Base-by-base conservation (phyloP, 2,888 invertebrate species). In the Limnephilus rhombicus region DNA sequence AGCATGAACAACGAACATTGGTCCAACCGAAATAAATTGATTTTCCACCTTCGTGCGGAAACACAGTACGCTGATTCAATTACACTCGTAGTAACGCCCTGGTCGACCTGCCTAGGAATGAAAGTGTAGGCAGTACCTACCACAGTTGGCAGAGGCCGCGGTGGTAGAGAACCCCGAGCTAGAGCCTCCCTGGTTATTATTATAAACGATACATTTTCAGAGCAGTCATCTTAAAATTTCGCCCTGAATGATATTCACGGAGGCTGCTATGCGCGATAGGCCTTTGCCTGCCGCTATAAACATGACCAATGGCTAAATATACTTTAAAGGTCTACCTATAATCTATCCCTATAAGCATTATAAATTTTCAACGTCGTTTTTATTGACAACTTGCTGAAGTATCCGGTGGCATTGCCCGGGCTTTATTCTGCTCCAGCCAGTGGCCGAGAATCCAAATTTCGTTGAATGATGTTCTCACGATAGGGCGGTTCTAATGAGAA, bases 291-390 rank as follows among this genome's bases (percentile, higher is more conserved):
- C 53, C 15, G 41, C 24, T n/a, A 12, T 53, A 88, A 83, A 89
- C 93, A 93, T 93, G 93, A 93, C 93, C 89, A 92, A 93, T 93
- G 93, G 93, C 41, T 93, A 93, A 93, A 82, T 92, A 93, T 93
- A 91, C 87, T 34, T 0, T 7, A 41, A 68, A 68, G 68, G 24
- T 9, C 24, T 68, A 7, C n/a, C 68, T n/a, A 68, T n/a, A 68
- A 68, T 68, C 68, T 68, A n/a, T n/a, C n/a, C 24, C 24, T 68
- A 68, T n/a, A 68, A 53, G 9, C 24, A 68, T 24, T 24, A 9
- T 68, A 68, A 24, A 18, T n/a, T 68, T n/a, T 24, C 68, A 68
- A n/a, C 68, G 68, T 68, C 0, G 24, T 24, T 68, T 68, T 45
- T 49, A 49, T 49, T 49, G 49, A 49, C 15, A 49, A 49, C 49